These are phyloP conservation scores for Pongo pygmaeus DNA, from an alignment of 2,113 vertebrate genomes.

Conservation along the genomic window DNA sequence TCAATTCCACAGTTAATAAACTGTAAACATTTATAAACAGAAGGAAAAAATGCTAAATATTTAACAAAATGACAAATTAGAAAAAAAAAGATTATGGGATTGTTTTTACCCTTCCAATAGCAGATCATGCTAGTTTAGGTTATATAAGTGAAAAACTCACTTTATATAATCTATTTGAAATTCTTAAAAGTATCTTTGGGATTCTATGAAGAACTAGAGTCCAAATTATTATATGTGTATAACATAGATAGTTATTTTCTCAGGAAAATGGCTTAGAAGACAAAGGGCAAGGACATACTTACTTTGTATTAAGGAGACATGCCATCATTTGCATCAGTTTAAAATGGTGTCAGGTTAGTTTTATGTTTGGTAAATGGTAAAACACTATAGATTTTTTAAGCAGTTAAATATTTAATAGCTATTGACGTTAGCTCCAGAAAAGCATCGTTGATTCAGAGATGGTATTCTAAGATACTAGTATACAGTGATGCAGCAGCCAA, in stretches of 20 bases:
- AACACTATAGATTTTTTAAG: background rate
- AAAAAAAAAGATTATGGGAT: background rate
- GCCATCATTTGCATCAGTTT: background rate
- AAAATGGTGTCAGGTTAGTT: background rate
- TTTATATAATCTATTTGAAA: background rate
- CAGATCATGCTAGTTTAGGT: background rate
- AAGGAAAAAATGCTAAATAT: background rate
- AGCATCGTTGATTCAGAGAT: background rate
- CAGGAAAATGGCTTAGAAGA: background rate
- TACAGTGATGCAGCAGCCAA: background rate
- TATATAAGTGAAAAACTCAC: background rate
- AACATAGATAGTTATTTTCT: background rate
- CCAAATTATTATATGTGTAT: background rate
- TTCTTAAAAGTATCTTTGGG: background rate
- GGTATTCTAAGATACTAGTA: background rate
- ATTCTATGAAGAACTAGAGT: background rate
- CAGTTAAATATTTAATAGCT: constrained; percentile 25
- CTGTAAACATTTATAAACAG: background rate
- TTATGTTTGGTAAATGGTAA: background rate
- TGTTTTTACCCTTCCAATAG: background rate
- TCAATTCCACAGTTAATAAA: background rate
- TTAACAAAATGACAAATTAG: background rate
- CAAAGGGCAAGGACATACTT: background rate
- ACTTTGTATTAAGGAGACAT: background rate
- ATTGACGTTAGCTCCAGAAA: background rate